Evolutionary conservation across 2,113 vertebrate genomes (phyloP), one percentile per base, ranked within the genome.

Genomic region (Chamaetylas fuelleborni): DNA sequence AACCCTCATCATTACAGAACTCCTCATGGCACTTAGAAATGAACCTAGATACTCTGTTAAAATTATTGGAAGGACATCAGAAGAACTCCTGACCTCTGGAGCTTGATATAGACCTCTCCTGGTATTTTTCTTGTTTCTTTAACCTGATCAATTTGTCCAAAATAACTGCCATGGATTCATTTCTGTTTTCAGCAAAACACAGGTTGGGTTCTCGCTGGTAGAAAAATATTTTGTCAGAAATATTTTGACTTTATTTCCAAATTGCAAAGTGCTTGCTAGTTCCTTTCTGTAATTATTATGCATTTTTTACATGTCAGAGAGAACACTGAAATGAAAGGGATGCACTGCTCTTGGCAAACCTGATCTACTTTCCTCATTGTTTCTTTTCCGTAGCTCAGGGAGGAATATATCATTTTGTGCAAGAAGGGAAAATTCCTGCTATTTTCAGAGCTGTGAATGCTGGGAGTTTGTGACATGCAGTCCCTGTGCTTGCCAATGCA

Each of bases 161-260:
- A 91, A 85, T 38, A 53, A 76, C 65, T 69, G 31, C 12, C 48
- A 86, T 65, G 61, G 48, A 84, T 85, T 94, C 14, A 42, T 67
- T 89, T 67, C 43, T 81, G 28, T 84, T 95, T 93, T 64, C 69
- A 92, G 61, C 16, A 57, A 89, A 93, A 85, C n/a, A 79, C 57
- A 67, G 51, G 23, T 81, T 96, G 86, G 26, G 24, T 58, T 93
- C 53, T 91, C 81, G 74, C 89, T 81, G 65, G 36, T 13, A 57
- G 77, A 71, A 92, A 92, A 93, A 74, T 51, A 28, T 95, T 92
- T 83, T 81, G 61, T 84, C 83, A 87, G 86, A 94, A 96, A 92
- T 95, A 95, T 96, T 95, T 96, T 92, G 84, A 95, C 86, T 95
- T 51, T 91, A 78, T 92, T 95, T 90, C 69, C 85, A 88, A 95